Evolutionary conservation across 2,113 vertebrate species (phyloP), one percentile per base, ranked within the genome.

Genomic region (Engraulis encrasicolus): DNA sequence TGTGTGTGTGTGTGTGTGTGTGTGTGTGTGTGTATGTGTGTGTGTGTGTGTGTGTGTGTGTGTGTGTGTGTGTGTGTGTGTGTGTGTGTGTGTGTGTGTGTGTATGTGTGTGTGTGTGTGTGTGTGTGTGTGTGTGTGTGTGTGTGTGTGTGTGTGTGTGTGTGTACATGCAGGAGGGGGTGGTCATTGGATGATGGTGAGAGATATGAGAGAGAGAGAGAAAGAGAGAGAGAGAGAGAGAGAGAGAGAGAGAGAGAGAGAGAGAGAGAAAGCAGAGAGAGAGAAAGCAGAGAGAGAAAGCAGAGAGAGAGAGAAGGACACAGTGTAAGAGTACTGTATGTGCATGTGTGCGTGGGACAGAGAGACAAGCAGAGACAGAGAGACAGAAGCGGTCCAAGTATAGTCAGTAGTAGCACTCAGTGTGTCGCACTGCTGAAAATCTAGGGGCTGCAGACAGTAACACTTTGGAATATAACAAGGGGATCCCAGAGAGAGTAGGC

Each of bases 291-390:
- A 78, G 61, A 15, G 50, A 83, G 86, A n/a, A n/a, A n/a, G n/a
- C n/a, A n/a, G n/a, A n/a, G n/a, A n/a, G n/a, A n/a, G n/a, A n/a
- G n/a, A n/a, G n/a, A n/a, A n/a, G n/a, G n/a, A n/a, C n/a, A n/a
- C n/a, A n/a, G n/a, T n/a, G n/a, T n/a, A n/a, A n/a, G n/a, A n/a
- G 49, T 54, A 40, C 12, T 83, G 88, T 77, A 87, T 52, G 27
- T 18, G 81, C 80, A 86, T 52, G 3, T 52, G 50, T n/a, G n/a
- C n/a, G n/a, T n/a, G n/a, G n/a, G n/a, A n/a, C n/a, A n/a, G n/a
- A n/a, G n/a, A n/a, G n/a, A n/a, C n/a, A n/a, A n/a, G n/a, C n/a
- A n/a, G n/a, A n/a, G n/a, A n/a, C n/a, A n/a, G n/a, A n/a, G n/a
- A n/a, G n/a, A n/a, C n/a, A n/a, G n/a, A n/a, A n/a, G n/a, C n/a